phyloP scores from a whole-genome alignment of 2,888 invertebrate species.

The Calameuta idolon region DNA sequence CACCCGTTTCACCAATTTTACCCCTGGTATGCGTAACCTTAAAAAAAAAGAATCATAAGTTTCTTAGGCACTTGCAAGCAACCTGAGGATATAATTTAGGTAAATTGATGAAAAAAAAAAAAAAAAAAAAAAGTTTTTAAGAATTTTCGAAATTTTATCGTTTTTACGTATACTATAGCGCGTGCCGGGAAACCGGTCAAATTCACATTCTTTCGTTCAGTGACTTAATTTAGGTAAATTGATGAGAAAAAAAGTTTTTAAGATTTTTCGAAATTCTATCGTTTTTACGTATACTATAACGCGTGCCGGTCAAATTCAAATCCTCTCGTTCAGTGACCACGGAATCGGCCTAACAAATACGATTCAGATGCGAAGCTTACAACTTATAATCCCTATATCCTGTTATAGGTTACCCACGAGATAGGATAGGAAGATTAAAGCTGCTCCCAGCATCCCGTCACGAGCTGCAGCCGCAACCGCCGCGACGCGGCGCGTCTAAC shows the following conservation, averaged over 20 bases:
- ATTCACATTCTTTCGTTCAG: slow-evolving; percentile 39
- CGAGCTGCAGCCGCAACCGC: neutral
- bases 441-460: neutral
- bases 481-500: neutral
- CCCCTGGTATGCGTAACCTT: neutral
- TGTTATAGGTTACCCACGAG: slow-evolving; percentile 55
- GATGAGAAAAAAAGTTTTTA: too few species aligned
- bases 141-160: too few species aligned
- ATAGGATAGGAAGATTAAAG: slow-evolving; percentile 49
- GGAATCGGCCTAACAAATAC: slow-evolving; percentile 39
- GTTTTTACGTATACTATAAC: too few species aligned
- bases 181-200: slow-evolving; percentile 17
- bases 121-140: too few species aligned
- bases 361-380: slow-evolving; percentile 51
- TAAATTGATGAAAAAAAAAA: neutral
- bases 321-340: slow-evolving; percentile 41
- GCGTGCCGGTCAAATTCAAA: slow-evolving; percentile 24
- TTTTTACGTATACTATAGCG: too few species aligned
- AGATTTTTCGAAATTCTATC: too few species aligned
- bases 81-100: neutral
- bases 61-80: neutral
- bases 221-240: slow-evolving; percentile 6
- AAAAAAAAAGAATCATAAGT: neutral
- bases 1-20: neutral
- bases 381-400: slow-evolving; percentile 59